phyloP scores from a whole-genome alignment of 2,797 vertebrate species.

The Xenentodon cancila region DNA sequence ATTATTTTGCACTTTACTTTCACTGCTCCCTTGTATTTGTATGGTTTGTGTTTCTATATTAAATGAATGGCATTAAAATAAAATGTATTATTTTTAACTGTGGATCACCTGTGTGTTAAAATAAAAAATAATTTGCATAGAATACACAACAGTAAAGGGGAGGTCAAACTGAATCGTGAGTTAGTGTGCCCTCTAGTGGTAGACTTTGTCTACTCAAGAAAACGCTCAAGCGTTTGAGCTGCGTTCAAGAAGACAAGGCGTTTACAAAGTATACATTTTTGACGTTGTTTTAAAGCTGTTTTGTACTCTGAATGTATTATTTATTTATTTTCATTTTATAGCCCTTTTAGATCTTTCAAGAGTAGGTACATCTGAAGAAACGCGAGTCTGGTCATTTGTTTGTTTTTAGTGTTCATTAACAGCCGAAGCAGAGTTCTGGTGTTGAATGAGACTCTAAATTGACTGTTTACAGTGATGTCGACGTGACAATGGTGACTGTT shows the following conservation, averaged over 20 bases:
- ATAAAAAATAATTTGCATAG: neutral
- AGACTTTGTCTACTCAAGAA: neutral
- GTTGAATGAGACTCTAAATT: conserved; percentile 42
- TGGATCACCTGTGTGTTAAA: conserved; percentile 2
- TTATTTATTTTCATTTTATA: neutral
- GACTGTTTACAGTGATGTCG: conserved; percentile 19
- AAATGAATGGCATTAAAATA: conserved; percentile 50
- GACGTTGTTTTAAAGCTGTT: neutral
- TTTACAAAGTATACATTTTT: neutral
- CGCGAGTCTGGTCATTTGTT: accelerated
- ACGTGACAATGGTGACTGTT: conserved; percentile 63
- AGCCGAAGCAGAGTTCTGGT: neutral
- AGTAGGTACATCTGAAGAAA: neutral
- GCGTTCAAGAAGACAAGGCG: conserved; percentile 42
- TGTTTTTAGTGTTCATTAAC: neutral
- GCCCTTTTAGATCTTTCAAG: no score
- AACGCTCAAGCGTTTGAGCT: neutral
- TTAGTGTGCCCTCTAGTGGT: conserved; percentile 47
- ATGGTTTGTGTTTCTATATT: conserved; percentile 43
- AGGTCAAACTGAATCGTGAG: neutral
- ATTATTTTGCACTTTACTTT: conserved; percentile 77
- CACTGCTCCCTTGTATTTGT: conserved; percentile 45
- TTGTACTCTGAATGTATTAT: neutral
- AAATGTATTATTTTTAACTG: conserved; percentile 47
- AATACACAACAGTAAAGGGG: neutral